Conservation (phyloP, 2,797 vertebrate genomes). For the Acanthiza pusilla region DNA sequence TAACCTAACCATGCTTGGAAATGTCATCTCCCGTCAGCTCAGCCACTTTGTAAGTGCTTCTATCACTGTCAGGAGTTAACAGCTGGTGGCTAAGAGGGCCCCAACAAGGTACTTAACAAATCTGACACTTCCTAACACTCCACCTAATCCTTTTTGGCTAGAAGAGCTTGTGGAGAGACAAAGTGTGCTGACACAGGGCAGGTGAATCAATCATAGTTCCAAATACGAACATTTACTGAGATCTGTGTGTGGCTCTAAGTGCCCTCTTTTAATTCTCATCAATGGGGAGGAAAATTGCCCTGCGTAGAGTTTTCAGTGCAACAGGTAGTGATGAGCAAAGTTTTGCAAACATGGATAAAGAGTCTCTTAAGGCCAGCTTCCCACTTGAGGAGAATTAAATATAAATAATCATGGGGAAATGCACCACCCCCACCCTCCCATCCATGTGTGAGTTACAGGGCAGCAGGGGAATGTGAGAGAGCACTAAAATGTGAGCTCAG, state of each 20-base stretch:
- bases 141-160: not conserved
- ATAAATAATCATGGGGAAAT: not conserved
- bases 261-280: not conserved
- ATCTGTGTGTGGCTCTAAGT: not conserved
- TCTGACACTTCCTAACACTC: not conserved
- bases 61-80: not conserved
- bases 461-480: accelerated
- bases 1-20: not conserved
- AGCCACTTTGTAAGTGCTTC: not conserved
- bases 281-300: not conserved
- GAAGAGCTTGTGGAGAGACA: not conserved
- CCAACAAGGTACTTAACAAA: not conserved
- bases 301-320: not conserved
- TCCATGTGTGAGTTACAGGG: not conserved
- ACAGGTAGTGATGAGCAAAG: not conserved
- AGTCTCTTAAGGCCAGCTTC: not conserved
- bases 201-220: not conserved
- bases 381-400: not conserved
- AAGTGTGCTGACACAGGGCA: not conserved
- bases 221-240: not conserved
- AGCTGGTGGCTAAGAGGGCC: not conserved
- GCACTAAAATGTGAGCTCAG: not conserved
- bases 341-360: not conserved
- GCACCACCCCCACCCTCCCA: not conserved
- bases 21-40: not conserved